Evolutionary conservation across 2,888 invertebrate species (phyloP).

Genomic region (Noctuana brunneofusca): DNA sequence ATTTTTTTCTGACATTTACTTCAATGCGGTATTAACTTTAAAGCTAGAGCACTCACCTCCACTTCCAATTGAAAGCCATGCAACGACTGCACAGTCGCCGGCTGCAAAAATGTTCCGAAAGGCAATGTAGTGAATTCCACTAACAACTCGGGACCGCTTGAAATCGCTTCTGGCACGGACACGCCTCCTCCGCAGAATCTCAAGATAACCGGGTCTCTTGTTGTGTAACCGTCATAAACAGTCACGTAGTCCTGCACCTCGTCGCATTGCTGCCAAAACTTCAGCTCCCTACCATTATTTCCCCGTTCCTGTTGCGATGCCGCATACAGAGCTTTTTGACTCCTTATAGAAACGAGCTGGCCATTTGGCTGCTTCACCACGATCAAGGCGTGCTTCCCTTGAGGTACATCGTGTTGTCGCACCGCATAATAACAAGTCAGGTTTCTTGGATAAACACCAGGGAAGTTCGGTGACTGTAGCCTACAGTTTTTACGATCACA

Average conservation of each 20-base stretch:
- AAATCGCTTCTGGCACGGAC: conserved; percentile 92
- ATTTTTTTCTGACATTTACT: conserved; percentile 20
- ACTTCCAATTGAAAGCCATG: conserved; percentile 96
- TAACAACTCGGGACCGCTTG: conserved; percentile 93
- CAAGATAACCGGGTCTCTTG: conserved; percentile 92
- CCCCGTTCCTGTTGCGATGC: conserved; percentile 79
- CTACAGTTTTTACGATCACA: conserved; percentile 95
- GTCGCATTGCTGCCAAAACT: conserved; percentile 93
- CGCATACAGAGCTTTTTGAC: conserved; percentile 87
- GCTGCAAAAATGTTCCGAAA: conserved; percentile 93
- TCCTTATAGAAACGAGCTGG: conserved; percentile 92
- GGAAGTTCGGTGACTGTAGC: conserved; percentile 95
- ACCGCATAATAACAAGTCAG: conserved; percentile 97
- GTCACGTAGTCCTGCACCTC: conserved; percentile 94
- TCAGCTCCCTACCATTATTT: conserved; percentile 81
- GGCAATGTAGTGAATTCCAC: conserved; percentile 95
- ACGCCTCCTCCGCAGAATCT: conserved; percentile 96
- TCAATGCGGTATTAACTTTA: conserved; percentile 22
- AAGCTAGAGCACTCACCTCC: conserved; percentile 62
- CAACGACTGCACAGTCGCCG: conserved; percentile 88
- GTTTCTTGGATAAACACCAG: conserved; percentile 96
- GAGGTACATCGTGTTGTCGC: conserved; percentile 91
- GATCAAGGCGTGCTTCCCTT: conserved; percentile 94
- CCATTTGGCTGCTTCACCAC: conserved; percentile 93
- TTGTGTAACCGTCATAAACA: conserved; percentile 94